phyloP scores from a whole-genome alignment of 2,888 invertebrate species.

The Heliothis peltigera region DNA sequence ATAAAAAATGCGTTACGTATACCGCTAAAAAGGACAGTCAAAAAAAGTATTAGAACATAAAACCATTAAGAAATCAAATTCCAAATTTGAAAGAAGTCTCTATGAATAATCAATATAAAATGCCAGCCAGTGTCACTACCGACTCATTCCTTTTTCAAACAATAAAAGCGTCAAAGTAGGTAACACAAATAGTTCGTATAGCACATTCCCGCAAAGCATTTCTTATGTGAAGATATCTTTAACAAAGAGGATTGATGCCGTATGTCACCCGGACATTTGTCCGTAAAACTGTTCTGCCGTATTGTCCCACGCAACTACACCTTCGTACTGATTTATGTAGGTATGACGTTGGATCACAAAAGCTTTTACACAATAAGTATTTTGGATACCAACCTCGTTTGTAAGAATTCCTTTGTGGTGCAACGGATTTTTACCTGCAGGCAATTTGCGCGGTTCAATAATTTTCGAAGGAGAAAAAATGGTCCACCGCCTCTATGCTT shows the following conservation, averaged over 20 bases:
- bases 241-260: conserved; percentile 42
- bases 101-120: neutral
- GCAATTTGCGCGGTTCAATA: conserved; percentile 59
- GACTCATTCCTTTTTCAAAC: neutral
- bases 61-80: neutral
- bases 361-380: conserved; percentile 46
- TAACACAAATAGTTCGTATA: conserved; percentile 5
- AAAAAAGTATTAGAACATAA: neutral
- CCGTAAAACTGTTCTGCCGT: conserved; percentile 31
- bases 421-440: conserved; percentile 58
- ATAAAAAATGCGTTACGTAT: too few species aligned
- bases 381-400: conserved; percentile 46
- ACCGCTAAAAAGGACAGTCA: too few species aligned
- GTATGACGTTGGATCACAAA: conserved; percentile 47
- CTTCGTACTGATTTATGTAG: conserved; percentile 46
- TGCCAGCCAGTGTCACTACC: neutral
- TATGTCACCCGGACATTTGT: conserved; percentile 51
- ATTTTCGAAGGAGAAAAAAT: conserved; percentile 39
- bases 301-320: conserved; percentile 52
- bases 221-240: conserved; percentile 26
- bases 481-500: neutral
- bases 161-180: neutral
- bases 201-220: conserved; percentile 7
- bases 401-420: conserved; percentile 52
- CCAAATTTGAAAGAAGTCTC: neutral